Conservation (phyloP, 2,888 invertebrate genomes). For the Pristionchus maxplancki region DNA sequence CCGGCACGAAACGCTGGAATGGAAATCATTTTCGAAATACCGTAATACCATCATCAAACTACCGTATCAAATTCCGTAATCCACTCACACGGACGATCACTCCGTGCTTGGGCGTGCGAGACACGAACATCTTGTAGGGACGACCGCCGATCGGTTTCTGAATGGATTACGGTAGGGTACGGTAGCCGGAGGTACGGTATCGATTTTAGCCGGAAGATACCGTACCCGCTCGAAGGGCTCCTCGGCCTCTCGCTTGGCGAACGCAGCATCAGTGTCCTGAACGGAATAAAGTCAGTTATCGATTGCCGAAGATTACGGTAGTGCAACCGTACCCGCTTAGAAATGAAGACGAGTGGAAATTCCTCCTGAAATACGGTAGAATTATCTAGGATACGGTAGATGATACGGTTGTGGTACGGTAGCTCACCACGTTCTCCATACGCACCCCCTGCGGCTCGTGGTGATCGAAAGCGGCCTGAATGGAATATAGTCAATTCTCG, state of each 20-base stretch:
- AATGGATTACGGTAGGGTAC: neutral
- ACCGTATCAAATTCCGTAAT: neutral
- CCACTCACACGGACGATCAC: neutral
- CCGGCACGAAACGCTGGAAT: conserved; percentile 9
- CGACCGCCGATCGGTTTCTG: neutral
- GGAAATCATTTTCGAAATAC: no score
- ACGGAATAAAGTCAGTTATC: no score
- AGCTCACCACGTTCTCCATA: no score
- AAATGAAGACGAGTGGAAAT: no score
- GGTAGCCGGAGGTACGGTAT: no score
- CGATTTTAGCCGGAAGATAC: neutral
- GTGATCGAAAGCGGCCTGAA: no score
- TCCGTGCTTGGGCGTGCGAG: neutral
- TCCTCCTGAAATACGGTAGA: neutral
- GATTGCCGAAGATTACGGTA: no score
- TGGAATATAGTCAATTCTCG: no score
- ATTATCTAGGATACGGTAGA: no score
- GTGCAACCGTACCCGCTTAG: neutral
- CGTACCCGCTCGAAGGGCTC: conserved; percentile 7
- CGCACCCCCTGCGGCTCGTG: no score
- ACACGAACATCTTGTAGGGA: conserved; percentile 8
- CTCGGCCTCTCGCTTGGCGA: neutral
- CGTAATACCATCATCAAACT: neutral
- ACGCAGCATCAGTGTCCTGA: neutral
- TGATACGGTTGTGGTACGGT: no score